Base-by-base conservation (phyloP, 2,888 invertebrate genomes). In the Esperia sulphurella region DNA sequence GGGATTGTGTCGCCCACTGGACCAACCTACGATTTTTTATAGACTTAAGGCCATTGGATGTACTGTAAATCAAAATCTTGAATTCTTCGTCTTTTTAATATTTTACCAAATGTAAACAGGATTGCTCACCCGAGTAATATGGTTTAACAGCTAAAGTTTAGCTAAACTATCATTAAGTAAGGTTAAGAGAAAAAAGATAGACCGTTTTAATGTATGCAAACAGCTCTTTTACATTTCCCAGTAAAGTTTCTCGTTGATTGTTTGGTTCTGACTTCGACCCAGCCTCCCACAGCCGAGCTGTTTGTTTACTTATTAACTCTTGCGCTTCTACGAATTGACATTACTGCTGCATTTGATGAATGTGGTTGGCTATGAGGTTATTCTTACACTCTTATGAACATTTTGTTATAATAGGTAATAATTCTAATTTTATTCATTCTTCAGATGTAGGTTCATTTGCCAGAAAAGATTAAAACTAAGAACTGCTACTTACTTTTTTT, bases 241-340 rank as follows among this genome's bases (percentile, higher is more conserved):
- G 69, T 68, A 69, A 51, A 52, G 59, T 62, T 59, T 60, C 59
- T 55, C 59, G 59, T 55, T 61, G 61, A 65, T 70, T 71, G 65
- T 73, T 68, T 61, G 57, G 54, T 58, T 58, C 61, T 54, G 61
- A 62, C 53, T 62, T 59, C 41, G 55, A 53, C 51, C 53, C 67
- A 62, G 66, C 71, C 63, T 65, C 70, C 63, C 65, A 67, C 61
- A 61, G 58, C 46, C 55, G 63, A 70, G 21, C 68, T 68, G 64
- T 63, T 68, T 66, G 48, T 48, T 51, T 63, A 64, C 63, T 63
- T 63, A 63, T 64, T 67, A 68, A 67, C 69, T 65, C 51, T 60
- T 51, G 35, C 14, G 48, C 52, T 79, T 75, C 78, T 61, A 46
- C 61, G 75, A 72, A 75, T 48, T 55, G 46, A 56, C 58, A 28